Conservation (phyloP, 2,113 vertebrate species). For the Carlito syrichta region DNA sequence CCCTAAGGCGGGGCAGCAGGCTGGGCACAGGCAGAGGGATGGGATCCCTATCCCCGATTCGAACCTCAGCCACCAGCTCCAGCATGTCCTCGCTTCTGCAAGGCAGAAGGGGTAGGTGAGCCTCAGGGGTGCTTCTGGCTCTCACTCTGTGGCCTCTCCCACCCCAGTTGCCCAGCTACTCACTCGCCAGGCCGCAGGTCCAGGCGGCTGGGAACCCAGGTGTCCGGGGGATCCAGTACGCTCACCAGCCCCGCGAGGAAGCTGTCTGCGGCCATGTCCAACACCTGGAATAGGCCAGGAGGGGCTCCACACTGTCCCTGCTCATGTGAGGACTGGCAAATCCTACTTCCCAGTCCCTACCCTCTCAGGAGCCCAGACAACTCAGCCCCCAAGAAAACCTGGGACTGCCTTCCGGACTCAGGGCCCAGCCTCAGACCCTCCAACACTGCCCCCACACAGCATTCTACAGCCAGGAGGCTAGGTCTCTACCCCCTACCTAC, state of each 20-base stretch:
- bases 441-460: background rate
- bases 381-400: background rate
- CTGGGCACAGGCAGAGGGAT: slow-evolving; percentile 63
- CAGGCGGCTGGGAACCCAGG: slow-evolving; percentile 67
- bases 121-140: accelerated
- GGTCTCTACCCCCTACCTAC: background rate
- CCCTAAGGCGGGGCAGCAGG: slow-evolving; percentile 65
- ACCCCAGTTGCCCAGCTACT: background rate
- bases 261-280: slow-evolving; percentile 64
- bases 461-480: background rate
- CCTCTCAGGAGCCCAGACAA: slow-evolving; percentile 15
- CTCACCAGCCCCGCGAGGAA: slow-evolving; percentile 65
- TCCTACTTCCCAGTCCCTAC: background rate
- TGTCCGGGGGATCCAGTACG: slow-evolving; percentile 74
- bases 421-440: background rate
- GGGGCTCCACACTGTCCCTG: background rate
- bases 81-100: slow-evolving; percentile 75
- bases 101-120: background rate
- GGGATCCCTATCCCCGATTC: slow-evolving; percentile 71
- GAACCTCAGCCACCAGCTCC: slow-evolving; percentile 80
- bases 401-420: background rate
- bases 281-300: slow-evolving; percentile 42
- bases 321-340: background rate
- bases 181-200: slow-evolving; percentile 64
- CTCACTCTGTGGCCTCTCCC: accelerated